Evolutionary conservation across 2,113 vertebrate species (phyloP).

Genomic region (Megatriorchis doriae): DNA sequence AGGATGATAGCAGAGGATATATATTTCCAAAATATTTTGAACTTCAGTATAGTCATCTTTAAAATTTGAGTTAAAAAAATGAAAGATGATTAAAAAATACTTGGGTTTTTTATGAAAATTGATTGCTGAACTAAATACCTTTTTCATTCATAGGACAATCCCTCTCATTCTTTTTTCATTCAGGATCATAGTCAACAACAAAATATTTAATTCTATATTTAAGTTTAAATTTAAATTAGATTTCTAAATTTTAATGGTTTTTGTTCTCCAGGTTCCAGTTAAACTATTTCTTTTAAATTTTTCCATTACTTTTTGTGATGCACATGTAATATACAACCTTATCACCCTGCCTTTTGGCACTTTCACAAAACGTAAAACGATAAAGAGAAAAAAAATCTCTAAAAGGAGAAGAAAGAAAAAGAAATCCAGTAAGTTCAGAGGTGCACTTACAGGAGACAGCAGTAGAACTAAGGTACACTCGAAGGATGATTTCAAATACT

Average conservation of each 20-base stretch:
- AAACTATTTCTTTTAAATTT: background rate
- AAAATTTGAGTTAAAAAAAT: background rate
- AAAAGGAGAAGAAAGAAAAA: background rate
- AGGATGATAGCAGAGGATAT: background rate
- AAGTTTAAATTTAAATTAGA: background rate
- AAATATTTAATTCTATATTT: background rate
- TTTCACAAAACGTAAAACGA: background rate
- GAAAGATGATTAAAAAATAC: background rate
- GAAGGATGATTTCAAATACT: background rate
- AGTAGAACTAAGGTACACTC: accelerated
- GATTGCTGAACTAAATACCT: background rate
- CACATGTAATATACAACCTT: background rate
- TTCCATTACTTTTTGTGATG: background rate
- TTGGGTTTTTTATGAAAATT: background rate
- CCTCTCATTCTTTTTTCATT: background rate
- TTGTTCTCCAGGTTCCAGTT: background rate
- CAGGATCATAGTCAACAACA: background rate
- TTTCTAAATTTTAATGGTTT: background rate
- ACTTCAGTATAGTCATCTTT: background rate
- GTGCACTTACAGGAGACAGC: accelerated
- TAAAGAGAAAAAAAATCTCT: background rate
- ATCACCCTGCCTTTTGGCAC: background rate
- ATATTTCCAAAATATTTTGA: background rate
- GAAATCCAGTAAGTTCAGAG: background rate
- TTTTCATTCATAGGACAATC: background rate